These are phyloP conservation scores for Stomatorhinus walkeri DNA, from an alignment of 2,797 vertebrate genomes.

Conservation along the genomic window DNA sequence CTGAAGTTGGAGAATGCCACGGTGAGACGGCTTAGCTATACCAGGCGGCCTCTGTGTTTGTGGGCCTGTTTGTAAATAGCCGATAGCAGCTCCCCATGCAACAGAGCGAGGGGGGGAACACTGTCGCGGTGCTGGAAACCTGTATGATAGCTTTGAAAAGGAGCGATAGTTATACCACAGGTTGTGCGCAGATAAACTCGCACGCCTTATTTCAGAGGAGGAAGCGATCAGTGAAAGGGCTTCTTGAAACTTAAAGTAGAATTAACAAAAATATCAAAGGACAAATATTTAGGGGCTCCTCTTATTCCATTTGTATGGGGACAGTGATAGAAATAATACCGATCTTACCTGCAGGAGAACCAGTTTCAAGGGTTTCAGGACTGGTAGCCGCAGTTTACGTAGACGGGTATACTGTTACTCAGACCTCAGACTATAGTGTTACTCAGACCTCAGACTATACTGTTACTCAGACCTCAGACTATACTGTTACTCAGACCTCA, in stretches of 20 bases:
- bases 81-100: not conserved
- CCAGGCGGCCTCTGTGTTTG: not conserved
- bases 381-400: not conserved
- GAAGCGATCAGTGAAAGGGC: not conserved
- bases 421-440: not conserved
- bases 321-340: not conserved
- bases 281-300: not conserved
- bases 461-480: not conserved
- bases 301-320: not conserved
- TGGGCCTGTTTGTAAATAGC: not conserved
- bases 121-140: not conserved
- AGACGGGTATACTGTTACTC: not conserved
- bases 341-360: not conserved
- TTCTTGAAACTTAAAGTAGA: slow-evolving; percentile 9
- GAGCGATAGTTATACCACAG: not conserved
- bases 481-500: not conserved
- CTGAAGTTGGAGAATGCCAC: not conserved
- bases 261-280: not conserved
- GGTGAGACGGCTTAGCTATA: not conserved
- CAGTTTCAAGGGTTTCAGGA: not conserved
- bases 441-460: not conserved
- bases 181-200: not conserved
- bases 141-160: not conserved
- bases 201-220: not conserved
- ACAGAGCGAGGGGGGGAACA: not conserved